A percentile compares a stretch with the other conserved stretches of the same genome.
Evolutionary conservation across 2,797 vertebrate species (phyloP).

Genomic region (Thaleichthys pacificus): DNA sequence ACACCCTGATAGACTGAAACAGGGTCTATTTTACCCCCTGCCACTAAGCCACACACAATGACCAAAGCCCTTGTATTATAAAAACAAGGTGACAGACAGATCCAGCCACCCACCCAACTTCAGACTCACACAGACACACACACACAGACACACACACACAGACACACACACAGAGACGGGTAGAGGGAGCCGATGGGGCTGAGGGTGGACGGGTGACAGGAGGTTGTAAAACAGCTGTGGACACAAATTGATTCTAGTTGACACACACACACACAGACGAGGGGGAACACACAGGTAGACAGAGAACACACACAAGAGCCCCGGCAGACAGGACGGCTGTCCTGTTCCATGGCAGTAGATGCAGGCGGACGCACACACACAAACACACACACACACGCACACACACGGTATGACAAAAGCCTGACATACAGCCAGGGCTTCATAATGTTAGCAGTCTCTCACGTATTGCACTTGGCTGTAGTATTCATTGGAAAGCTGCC

Average conservation of each 20-base stretch:
- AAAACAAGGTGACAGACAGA: constrained; percentile 46
- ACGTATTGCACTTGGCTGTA: constrained; percentile 62
- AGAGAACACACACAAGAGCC: constrained; percentile 5
- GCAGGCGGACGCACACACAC: constrained; percentile 15
- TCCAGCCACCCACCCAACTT: neutral
- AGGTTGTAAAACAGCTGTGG: constrained; percentile 70
- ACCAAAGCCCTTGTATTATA: constrained; percentile 66
- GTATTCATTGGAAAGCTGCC: constrained; percentile 71
- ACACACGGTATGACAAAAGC: constrained; percentile 17
- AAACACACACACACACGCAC: constrained; percentile 20
- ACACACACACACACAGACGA: constrained; percentile 48
- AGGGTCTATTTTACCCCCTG: constrained; percentile 8
- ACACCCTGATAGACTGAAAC: constrained; percentile 4
- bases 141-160: constrained; percentile 5
- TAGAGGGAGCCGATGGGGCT: constrained; percentile 10
- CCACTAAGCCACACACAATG: constrained; percentile 61
- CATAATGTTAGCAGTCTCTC: constrained; percentile 63
- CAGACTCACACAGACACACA: neutral
- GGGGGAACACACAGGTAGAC: constrained; percentile 4
- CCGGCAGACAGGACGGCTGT: constrained; percentile 45
- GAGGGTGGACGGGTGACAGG: constrained; percentile 25
- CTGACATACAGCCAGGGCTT: constrained; percentile 39
- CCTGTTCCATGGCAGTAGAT: neutral
- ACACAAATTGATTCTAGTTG: constrained; percentile 76
- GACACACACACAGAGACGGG: constrained; percentile 24